A percentile compares a stretch with the other conserved stretches of the same genome.
These are phyloP conservation scores for Baronia brevicornis DNA, from an alignment of 2,888 invertebrate genomes.

Conservation along the genomic window DNA sequence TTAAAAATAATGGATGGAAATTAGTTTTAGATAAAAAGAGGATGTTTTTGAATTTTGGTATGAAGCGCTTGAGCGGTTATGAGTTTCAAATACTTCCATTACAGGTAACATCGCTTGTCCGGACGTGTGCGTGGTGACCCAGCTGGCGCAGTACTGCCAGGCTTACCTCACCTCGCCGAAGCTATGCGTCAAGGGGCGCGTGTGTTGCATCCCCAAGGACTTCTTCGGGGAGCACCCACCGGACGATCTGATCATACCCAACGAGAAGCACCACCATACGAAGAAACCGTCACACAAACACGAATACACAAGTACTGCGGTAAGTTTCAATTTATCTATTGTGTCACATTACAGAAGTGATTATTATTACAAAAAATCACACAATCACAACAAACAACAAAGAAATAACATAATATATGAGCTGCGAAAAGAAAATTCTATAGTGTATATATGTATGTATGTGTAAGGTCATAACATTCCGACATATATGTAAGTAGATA, in stretches of 20 bases:
- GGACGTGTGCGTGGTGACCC: constrained; percentile 88
- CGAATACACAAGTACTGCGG: constrained; percentile 56
- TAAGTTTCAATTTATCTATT: constrained; percentile 24
- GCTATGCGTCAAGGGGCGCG: constrained; percentile 83
- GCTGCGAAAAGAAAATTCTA: too few species aligned
- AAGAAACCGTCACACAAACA: too few species aligned
- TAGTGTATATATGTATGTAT: too few species aligned
- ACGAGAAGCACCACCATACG: constrained; percentile 60
- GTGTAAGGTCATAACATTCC: too few species aligned
- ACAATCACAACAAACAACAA: too few species aligned
- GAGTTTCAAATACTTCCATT: constrained; percentile 20
- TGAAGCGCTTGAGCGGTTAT: too few species aligned
- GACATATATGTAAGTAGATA: too few species aligned
- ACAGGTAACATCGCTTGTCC: constrained; percentile 78
- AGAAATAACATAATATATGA: too few species aligned
- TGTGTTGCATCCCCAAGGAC: constrained; percentile 89
- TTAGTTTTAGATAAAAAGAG: too few species aligned
- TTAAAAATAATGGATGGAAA: too few species aligned
- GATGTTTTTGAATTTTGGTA: too few species aligned
- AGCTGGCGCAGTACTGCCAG: constrained; percentile 90
- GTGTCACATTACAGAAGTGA: background rate
- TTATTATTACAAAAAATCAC: too few species aligned
- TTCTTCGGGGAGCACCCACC: constrained; percentile 82
- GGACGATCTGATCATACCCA: constrained; percentile 82
- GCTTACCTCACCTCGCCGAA: constrained; percentile 84